Evolutionary conservation across 1,140 invertebrate species (phyloP), one percentile per base, ranked within the genome.

Genomic region (Paraescarpia echinospica): DNA sequence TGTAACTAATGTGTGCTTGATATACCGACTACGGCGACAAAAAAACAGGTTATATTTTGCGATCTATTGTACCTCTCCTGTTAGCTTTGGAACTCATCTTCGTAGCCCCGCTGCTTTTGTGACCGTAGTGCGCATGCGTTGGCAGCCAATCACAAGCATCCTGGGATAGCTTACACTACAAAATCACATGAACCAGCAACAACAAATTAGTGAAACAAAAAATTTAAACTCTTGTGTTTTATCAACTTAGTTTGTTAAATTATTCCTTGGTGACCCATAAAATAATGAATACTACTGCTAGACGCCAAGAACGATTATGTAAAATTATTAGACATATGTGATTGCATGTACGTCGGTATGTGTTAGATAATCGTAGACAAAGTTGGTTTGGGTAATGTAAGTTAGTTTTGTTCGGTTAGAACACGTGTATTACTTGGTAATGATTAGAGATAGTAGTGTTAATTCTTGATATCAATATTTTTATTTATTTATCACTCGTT

Each of bases 1-100:
- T 93, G 27, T 89, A 77, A 77, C 59, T 77, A 77, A 2, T 14
- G 8, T 0, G 59, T 77, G 33, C 18, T 35, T 59, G 9, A 90
- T 34, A 14, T 35, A 92, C 12, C 31, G 33, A 34, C 22, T 33
- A 92, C 34, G n/a, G 22, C 33, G 48, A 34, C 18, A 92, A 34
- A 92, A 34, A 12, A 27, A 89, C 91, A 27, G 35, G 33, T 91
- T 91, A 91, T 34, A 91, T 22, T 92, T 90, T 12, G 59, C 59
- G 59, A 77, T 48, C n/a, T 34, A 34, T 48, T 89, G 93, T 93
- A 95, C 95, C 95, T 94, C 95, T 95, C 92, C 95, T 94, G 91
- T 95, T 94, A 93, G 95, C 95, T 94, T 95, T 95, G 31, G 95
- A 95, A 94, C 94, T 95, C 95, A 95, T 95, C 93, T 93, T 94